Conservation (phyloP, 2,113 vertebrate species). For the Atherinomorus stipes region DNA sequence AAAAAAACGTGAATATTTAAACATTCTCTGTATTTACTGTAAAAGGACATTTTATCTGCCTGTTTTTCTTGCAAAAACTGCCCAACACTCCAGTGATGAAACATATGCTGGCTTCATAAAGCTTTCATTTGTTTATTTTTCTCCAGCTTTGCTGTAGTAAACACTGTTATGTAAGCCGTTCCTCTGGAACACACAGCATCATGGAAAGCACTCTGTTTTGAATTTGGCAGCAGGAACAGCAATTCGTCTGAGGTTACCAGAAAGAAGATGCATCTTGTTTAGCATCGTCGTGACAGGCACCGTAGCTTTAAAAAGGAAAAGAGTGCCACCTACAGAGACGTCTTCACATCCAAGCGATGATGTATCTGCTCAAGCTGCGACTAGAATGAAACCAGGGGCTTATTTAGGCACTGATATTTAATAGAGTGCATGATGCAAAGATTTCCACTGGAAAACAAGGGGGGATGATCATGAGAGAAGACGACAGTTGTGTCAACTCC, state of each 20-base stretch:
- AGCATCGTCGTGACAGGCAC: slow-evolving; percentile 19
- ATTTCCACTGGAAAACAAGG: no score
- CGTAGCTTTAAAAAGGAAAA: slow-evolving; percentile 12
- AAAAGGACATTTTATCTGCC: background rate
- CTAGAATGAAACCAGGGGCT: background rate
- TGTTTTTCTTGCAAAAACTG: background rate
- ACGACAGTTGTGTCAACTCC: no score
- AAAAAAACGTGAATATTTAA: slow-evolving; percentile 17
- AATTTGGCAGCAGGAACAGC: slow-evolving; percentile 36
- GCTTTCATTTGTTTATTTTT: slow-evolving; percentile 51
- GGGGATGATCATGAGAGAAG: background rate
- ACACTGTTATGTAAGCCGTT: slow-evolving; percentile 54
- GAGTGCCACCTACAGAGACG: slow-evolving; percentile 6
- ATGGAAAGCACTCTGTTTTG: slow-evolving; percentile 49
- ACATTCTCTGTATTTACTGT: background rate
- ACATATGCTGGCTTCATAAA: slow-evolving; percentile 32
- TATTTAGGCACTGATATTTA: background rate
- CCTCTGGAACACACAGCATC: slow-evolving; percentile 49
- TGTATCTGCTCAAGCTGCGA: background rate
- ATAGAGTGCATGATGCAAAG: background rate
- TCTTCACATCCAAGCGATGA: background rate
- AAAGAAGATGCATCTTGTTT: slow-evolving; percentile 31
- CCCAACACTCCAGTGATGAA: slow-evolving; percentile 23
- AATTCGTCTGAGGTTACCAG: slow-evolving; percentile 39
- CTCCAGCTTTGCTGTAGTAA: slow-evolving; percentile 32